Evolutionary conservation across 2,888 invertebrate species (phyloP), one percentile per base, ranked within the genome.

Genomic region (Meiosimyza platycephala): DNA sequence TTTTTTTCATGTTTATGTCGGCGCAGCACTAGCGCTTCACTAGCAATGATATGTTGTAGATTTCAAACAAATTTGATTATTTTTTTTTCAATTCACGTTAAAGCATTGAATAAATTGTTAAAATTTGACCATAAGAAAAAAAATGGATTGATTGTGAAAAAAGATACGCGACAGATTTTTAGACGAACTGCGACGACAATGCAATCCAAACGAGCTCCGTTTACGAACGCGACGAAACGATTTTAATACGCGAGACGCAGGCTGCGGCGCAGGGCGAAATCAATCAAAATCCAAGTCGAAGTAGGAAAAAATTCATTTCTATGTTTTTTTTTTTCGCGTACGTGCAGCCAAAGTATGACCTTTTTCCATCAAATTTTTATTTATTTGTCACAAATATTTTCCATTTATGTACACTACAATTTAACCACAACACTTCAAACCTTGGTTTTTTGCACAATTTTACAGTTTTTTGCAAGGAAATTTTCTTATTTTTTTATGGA

Each of bases 351-450:
- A 72, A 72, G 33, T 65, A 4, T 40, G 40, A 40, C 40, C 40
- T 66, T 74, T 73, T 76, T 68, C 71, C 67, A 74, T 18, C 28
- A 52, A 9, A 16, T 57, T 28, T 74, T 77, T 78, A 76, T 59
- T 59, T 40, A 54, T 64, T 59, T 68, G 48, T 64, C 50, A 63
- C 18, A 16, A 52, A 40, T 60, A 22, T 59, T 62, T 73, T 51
- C 77, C 63, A 55, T 71, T 71, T 78, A 79, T 79, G 78, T 78
- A 82, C 82, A 83, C 81, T 82, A 80, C 77, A 78, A 76, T 73
- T 77, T 76, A 72, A 72, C 73, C 22, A 18, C 12, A 52, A 57
- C 70, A 70, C 70, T 70, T 63, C 16, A 11, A 52, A 70, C 62
- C 47, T 70, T 55, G n/a, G 74, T 77, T 83, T 82, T 79, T 77